Percentiles rank a stretch among this genome's conserved stretches.
Conservation (phyloP, 2,888 invertebrate genomes). For the Pollenia amentaria region DNA sequence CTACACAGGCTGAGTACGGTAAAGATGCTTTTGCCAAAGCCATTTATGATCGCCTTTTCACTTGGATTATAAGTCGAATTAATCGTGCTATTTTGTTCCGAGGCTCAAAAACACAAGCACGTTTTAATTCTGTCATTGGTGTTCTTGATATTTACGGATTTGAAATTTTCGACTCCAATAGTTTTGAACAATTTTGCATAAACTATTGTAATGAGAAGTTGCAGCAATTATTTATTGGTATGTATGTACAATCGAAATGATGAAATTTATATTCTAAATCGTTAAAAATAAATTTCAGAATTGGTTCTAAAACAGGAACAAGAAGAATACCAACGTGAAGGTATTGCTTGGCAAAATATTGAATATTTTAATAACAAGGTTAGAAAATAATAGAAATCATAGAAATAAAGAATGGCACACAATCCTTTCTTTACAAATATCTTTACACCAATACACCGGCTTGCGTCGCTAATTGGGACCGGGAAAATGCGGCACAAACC, state of each 20-base stretch:
- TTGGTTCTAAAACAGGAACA: conserved; percentile 99
- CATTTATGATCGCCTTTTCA: conserved; percentile 96
- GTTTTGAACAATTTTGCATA: conserved; percentile 99
- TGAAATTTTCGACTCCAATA: conserved; percentile 98
- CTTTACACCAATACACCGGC: too few species aligned
- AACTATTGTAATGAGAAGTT: conserved; percentile 99
- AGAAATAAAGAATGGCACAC: too few species aligned
- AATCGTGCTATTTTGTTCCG: conserved; percentile 95
- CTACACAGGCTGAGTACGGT: conserved; percentile 93
- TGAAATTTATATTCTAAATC: neutral
- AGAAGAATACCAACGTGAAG: conserved; percentile 97
- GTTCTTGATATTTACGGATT: conserved; percentile 99
- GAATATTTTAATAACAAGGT: conserved; percentile 98
- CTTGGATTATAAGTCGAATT: conserved; percentile 96
- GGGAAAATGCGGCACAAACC: too few species aligned
- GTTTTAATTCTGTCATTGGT: conserved; percentile 86
- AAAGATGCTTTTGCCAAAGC: conserved; percentile 96
- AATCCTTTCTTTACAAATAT: neutral
- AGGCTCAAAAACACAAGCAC: conserved; percentile 81
- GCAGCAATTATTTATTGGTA: conserved; percentile 98
- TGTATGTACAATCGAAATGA: conserved; percentile 65
- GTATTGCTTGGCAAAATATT: conserved; percentile 97
- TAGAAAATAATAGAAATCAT: conserved; percentile 9
- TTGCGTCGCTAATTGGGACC: too few species aligned
- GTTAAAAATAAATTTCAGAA: conserved; percentile 86